Conservation (phyloP, 2,113 vertebrate species). For the Podarcis cretensis region DNA sequence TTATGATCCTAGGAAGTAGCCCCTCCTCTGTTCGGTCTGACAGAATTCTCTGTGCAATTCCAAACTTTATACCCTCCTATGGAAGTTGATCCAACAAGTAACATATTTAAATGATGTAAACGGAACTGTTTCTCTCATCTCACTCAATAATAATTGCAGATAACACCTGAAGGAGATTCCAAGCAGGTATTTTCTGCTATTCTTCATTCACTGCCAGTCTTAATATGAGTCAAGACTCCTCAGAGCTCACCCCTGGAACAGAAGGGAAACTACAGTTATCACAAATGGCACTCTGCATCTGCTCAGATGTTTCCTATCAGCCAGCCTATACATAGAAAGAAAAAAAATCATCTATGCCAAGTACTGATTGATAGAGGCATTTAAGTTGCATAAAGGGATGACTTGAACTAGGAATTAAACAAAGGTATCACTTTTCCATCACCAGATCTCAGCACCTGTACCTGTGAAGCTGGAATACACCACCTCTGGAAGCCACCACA, state of each 20-base stretch:
- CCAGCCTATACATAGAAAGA: not conserved
- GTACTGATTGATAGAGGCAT: no score
- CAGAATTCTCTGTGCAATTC: not conserved
- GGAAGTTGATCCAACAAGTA: not conserved
- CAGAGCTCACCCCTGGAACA: not conserved
- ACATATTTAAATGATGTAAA: not conserved
- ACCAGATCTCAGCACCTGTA: not conserved
- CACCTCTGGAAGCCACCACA: not conserved
- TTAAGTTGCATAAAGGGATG: not conserved
- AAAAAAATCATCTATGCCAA: not conserved
- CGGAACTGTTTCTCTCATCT: not conserved
- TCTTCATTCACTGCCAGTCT: not conserved
- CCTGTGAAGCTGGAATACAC: not conserved
- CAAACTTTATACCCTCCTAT: not conserved
- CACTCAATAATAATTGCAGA: not conserved
- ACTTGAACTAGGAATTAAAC: not conserved
- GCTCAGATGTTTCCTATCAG: not conserved
- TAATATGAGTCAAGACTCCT: not conserved
- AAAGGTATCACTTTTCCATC: not conserved
- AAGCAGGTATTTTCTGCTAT: not conserved
- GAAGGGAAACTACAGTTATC: not conserved
- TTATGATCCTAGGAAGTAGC: not conserved
- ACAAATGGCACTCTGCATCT: not conserved
- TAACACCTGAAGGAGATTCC: not conserved
- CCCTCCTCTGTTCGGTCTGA: not conserved